phyloP scores from a whole-genome alignment of 2,113 vertebrate species.

The Hiodon tergisus region DNA sequence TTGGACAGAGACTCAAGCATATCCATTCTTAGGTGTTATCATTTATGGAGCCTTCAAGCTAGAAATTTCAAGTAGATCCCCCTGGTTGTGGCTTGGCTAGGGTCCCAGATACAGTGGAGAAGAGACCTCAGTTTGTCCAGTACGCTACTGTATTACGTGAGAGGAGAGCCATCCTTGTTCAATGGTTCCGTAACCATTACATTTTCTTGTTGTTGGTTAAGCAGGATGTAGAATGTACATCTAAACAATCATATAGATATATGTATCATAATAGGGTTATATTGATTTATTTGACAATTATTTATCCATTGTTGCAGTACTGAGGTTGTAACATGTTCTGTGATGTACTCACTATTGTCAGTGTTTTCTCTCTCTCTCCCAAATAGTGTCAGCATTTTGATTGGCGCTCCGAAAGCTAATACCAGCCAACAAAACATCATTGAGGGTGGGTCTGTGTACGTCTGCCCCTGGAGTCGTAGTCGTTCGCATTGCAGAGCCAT shows the following conservation, averaged over 20 bases:
- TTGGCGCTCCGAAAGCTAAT: constrained; percentile 84
- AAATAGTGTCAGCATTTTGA: constrained; percentile 72
- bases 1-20: too few species aligned
- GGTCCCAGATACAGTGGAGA: not conserved
- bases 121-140: not conserved
- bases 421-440: constrained; percentile 68
- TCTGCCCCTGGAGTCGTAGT: constrained; percentile 74
- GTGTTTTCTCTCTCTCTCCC: constrained; percentile 7
- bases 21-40: too few species aligned
- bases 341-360: constrained; percentile 19
- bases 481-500: constrained; percentile 57
- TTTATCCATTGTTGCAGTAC: not conserved
- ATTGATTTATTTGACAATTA: not conserved
- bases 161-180: not conserved
- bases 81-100: not conserved
- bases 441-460: constrained; percentile 80
- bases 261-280: too few species aligned
- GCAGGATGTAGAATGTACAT: too few species aligned
- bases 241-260: too few species aligned
- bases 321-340: not conserved
- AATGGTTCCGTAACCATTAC: not conserved
- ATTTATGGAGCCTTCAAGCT: too few species aligned
- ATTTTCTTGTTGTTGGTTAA: not conserved
- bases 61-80: too few species aligned
- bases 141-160: not conserved